Base-by-base conservation (phyloP, 2,797 vertebrate genomes). In the Lutjanus argentimaculatus region DNA sequence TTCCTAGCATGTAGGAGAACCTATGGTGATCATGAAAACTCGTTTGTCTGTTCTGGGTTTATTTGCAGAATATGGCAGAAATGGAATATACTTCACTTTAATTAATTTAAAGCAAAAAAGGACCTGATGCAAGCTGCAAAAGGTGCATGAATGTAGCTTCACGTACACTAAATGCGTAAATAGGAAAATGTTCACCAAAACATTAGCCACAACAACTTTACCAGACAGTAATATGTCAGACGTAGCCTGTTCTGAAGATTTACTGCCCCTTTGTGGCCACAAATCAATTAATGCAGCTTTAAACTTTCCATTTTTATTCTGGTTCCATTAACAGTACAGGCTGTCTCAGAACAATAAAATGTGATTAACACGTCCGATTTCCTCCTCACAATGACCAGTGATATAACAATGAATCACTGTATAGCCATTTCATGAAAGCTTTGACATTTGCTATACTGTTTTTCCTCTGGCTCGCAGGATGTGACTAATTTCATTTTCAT, bases 401-500 rank as follows among this genome's bases (percentile, higher is more conserved):
- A 46, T 36, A 10, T 45, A 57, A 57, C 69, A 65, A 40, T 51
- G 17, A 67, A 57, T 67, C 49, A 30, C 15, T 7, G 13, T 15
- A 8, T 6, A 25, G 48, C 15, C 43, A 25, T 67, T 57, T 48
- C 30, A 46, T 46, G 61, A 63, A 82, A 51, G 67, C 75, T 52
- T 57, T 64, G 64, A 73, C 58, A 83, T 78, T 70, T 64, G 43
- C 25, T 25, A 1, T 8, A 17, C 13, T 3, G 8, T 16, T 45
- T 2, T 7, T 72, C 45, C 3, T 30, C 8, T 12, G 11, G 17
- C n/a, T 58, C 55, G 14, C 43, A 36, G 8, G 15, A 17, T 16
- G 8, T 19, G 56, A 62, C 51, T 63, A 0, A 56, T 56, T 59
- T 25, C 3, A 51, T 48, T 49, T 17, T 59, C 46, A 55, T 61